Conservation (phyloP, 2,113 vertebrate genomes). For the Anser cygnoides region DNA sequence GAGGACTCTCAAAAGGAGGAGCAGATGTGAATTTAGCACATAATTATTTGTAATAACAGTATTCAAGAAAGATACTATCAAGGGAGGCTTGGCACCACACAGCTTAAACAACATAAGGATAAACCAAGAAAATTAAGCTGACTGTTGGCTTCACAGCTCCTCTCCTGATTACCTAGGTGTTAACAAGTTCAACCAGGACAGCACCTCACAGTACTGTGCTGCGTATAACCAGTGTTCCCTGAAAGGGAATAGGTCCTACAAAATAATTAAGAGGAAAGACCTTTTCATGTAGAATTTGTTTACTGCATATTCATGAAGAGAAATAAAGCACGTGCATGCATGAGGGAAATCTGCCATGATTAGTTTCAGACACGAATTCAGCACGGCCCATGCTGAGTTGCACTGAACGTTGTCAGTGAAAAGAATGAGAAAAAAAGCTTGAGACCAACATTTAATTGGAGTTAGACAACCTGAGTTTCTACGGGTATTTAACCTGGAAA, state of each 20-base stretch:
- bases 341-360: neutral
- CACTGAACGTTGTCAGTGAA: neutral
- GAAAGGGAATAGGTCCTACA: neutral
- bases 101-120: neutral
- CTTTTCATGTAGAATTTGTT: too few relatives aligned
- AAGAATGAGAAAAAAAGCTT: neutral
- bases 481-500: neutral
- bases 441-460: neutral
- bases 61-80: neutral
- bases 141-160: neutral
- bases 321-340: too few relatives aligned
- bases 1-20: neutral
- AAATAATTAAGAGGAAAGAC: neutral
- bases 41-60: neutral
- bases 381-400: neutral
- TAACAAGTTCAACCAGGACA: neutral
- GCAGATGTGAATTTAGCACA: neutral
- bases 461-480: neutral
- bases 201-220: neutral
- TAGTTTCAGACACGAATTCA: neutral
- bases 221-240: neutral
- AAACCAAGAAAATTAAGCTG: neutral
- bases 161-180: neutral
- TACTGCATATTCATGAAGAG: too few relatives aligned
- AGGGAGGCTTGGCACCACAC: neutral